Percentiles rank a stretch among this genome's conserved stretches.
phyloP scores from a whole-genome alignment of 2,797 vertebrate species.

The Tokudaia tokunoshimensis region DNA sequence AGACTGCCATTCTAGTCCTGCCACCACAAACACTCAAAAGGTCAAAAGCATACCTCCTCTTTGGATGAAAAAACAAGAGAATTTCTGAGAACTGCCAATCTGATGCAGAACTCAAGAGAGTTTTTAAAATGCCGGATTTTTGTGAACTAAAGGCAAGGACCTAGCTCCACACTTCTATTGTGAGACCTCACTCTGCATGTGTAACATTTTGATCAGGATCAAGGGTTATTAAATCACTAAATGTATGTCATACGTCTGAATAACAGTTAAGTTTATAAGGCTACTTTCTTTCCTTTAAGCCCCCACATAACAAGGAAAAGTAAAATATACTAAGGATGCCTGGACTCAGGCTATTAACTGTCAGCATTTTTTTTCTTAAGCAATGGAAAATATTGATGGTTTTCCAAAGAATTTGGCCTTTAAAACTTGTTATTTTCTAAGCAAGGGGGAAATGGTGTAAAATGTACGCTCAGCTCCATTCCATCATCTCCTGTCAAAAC shows the following conservation, averaged over 20 bases:
- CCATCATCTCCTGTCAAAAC: constrained; percentile 60
- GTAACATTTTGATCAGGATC: not conserved
- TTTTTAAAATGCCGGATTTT: too few relatives aligned
- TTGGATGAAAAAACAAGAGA: not conserved
- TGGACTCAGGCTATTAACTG: constrained; percentile 47
- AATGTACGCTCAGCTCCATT: constrained; percentile 52
- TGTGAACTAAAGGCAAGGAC: not conserved
- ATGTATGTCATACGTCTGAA: not conserved
- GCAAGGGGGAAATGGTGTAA: not conserved
- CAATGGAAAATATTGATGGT: constrained; percentile 45
- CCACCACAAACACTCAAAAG: not conserved
- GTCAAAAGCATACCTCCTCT: not conserved
- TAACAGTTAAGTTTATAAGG: not conserved
- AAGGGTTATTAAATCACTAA: not conserved
- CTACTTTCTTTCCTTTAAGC: constrained; percentile 20
- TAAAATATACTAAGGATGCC: constrained; percentile 1
- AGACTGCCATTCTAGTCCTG: not conserved
- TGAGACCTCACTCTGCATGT: not conserved
- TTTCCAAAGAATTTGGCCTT: constrained; percentile 62
- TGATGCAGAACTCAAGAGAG: not conserved
- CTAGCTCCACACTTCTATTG: too few relatives aligned
- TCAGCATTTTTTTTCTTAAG: constrained; percentile 39
- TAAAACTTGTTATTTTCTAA: constrained; percentile 53
- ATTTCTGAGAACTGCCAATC: not conserved
- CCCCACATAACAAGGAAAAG: constrained; percentile 31